phyloP scores from a whole-genome alignment of 2,888 invertebrate genomes.

The Cephus pulcher region DNA sequence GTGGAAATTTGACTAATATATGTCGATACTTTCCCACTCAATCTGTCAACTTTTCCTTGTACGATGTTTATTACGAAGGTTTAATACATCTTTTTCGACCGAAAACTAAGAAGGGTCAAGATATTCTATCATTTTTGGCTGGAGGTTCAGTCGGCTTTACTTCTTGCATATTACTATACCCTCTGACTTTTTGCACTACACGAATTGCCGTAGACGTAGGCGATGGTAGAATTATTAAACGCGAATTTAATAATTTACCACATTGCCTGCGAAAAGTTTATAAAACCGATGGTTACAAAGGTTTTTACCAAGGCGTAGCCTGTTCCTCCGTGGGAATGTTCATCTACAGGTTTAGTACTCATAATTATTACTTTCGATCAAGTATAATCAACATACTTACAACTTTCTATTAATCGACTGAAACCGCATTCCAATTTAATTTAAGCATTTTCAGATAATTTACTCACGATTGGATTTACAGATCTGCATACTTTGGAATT shows the following conservation, averaged over 20 bases:
- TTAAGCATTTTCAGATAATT: background rate
- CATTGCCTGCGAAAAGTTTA: conserved; percentile 5
- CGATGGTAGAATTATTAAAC: conserved; percentile 15
- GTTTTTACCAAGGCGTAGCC: conserved; percentile 2
- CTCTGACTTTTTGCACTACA: conserved; percentile 28
- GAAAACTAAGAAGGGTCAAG: background rate
- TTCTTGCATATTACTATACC: conserved; percentile 22
- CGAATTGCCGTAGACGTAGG: conserved; percentile 32
- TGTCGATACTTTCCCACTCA: conserved; percentile 30
- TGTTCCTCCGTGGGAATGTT: conserved; percentile 1
- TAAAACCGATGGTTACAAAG: conserved; percentile 4
- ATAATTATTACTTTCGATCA: background rate
- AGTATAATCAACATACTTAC: background rate
- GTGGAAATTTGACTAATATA: conserved; percentile 26
- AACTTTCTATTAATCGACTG: background rate
- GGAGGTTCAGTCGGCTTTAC: conserved; percentile 29
- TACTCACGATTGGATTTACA: background rate
- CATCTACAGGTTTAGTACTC: conserved; percentile 4
- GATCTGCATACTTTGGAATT: conserved; percentile 5
- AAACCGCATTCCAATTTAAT: background rate
- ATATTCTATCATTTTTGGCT: conserved; percentile 19
- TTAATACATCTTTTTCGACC: background rate
- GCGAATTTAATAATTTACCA: conserved; percentile 20
- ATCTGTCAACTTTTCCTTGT: conserved; percentile 29
- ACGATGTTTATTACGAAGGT: conserved; percentile 16